phyloP scores from a whole-genome alignment of 2,797 vertebrate genomes.

The Epinephelus coioides region DNA sequence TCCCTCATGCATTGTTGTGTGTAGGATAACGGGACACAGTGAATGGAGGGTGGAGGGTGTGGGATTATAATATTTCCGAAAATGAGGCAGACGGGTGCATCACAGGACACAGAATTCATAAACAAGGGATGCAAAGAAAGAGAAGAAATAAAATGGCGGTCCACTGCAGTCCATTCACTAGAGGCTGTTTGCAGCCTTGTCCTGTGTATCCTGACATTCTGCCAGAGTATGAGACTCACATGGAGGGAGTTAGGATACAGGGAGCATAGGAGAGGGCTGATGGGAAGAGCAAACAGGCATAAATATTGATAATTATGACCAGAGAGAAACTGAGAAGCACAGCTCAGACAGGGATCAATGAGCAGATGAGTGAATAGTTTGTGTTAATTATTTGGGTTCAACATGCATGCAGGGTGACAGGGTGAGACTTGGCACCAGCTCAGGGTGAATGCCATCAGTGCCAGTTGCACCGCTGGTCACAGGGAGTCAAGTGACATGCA shows the following conservation, averaged over 20 bases:
- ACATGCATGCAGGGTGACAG: constrained; percentile 2
- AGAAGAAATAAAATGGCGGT: background rate
- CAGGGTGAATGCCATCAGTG: constrained; percentile 21
- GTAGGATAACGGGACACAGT: constrained; percentile 3
- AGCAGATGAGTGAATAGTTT: constrained; percentile 8
- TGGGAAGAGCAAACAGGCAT: constrained; percentile 41
- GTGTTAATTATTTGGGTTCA: constrained; percentile 28
- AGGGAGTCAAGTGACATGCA: background rate
- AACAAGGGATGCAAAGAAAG: background rate
- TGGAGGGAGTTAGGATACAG: constrained; percentile 21
- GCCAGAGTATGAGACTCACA: constrained; percentile 42
- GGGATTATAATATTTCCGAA: background rate
- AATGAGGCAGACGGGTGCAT: background rate
- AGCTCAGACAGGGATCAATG: background rate
- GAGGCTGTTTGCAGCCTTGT: constrained; percentile 36
- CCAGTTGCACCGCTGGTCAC: constrained; percentile 1
- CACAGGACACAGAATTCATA: background rate
- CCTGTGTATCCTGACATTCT: constrained; percentile 49
- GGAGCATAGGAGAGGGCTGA: constrained; percentile 24
- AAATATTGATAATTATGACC: constrained; percentile 34
- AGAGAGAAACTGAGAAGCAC: constrained; percentile 11
- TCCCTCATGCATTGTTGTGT: constrained; percentile 28
- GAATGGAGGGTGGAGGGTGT: background rate
- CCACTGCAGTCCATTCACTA: constrained; percentile 18
- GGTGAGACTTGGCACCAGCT: constrained; percentile 5